A percentile compares a stretch with the other conserved stretches of the same genome.
phyloP scores from a whole-genome alignment of 2,888 invertebrate genomes.

The Eupelmus urozonus region DNA sequence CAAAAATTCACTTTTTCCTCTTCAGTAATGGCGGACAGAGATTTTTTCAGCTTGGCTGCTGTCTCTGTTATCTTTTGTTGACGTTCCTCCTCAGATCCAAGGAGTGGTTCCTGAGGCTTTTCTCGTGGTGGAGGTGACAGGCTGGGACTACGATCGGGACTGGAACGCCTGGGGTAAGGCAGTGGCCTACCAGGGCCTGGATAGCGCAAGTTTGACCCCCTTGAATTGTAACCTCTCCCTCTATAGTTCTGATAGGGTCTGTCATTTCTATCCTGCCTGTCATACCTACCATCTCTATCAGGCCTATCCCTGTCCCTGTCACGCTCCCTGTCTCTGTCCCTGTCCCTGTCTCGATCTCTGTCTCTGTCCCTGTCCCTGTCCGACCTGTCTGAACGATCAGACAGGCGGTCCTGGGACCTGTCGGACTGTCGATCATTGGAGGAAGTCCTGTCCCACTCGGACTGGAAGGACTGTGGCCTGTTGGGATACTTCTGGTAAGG shows the following conservation, averaged over 20 bases:
- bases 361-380: constrained; percentile 53
- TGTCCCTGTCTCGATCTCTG: constrained; percentile 45
- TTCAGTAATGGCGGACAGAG: constrained; percentile 67
- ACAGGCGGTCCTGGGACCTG: constrained; percentile 31
- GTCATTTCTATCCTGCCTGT: constrained; percentile 43
- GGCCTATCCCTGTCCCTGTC: constrained; percentile 41
- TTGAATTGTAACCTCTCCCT: constrained; percentile 53
- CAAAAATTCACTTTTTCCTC: constrained; percentile 68
- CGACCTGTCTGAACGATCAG: constrained; percentile 29
- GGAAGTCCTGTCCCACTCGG: constrained; percentile 57
- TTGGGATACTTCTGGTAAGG: constrained; percentile 40
- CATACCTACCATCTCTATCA: constrained; percentile 36
- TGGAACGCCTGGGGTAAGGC: constrained; percentile 38
- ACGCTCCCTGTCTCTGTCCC: constrained; percentile 40
- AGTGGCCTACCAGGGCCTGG: constrained; percentile 62
- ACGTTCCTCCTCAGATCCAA: constrained; percentile 74
- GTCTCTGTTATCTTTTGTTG: constrained; percentile 72
- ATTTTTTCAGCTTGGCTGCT: constrained; percentile 72
- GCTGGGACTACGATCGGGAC: constrained; percentile 38
- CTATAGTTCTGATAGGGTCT: constrained; percentile 54
- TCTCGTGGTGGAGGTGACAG: constrained; percentile 39
- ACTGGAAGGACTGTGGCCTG: constrained; percentile 31
- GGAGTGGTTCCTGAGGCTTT: constrained; percentile 62
- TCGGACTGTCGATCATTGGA: constrained; percentile 45
- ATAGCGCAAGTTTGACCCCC: constrained; percentile 57